Percentiles rank a stretch among this genome's conserved stretches.
phyloP scores from a whole-genome alignment of 2,888 invertebrate genomes.

The Macrophya annulata region DNA sequence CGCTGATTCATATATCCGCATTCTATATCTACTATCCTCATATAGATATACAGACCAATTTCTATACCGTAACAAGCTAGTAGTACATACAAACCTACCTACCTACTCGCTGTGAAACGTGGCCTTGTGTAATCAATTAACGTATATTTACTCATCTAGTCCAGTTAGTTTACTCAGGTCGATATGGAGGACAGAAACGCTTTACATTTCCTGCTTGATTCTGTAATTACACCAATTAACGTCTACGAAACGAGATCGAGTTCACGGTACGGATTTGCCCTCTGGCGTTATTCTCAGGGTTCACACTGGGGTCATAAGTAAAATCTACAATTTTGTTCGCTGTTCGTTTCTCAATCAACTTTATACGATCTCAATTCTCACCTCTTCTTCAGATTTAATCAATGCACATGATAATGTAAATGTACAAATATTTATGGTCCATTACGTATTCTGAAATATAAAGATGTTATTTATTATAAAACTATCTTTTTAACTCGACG shows the following conservation, averaged over 20 bases:
- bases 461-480: not conserved
- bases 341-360: not conserved
- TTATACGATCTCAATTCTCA: not conserved
- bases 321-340: not conserved
- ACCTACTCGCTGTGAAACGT: not conserved
- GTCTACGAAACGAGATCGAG: constrained; percentile 13
- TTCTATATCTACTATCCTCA: not conserved
- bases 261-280: constrained; percentile 28
- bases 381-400: not conserved
- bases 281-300: constrained; percentile 27
- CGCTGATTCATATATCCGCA: too few species aligned
- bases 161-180: constrained; percentile 21
- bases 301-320: not conserved
- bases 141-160: constrained; percentile 22
- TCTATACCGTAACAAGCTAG: not conserved
- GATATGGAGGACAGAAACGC: constrained; percentile 34
- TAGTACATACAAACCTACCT: not conserved
- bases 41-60: not conserved
- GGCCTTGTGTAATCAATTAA: constrained; percentile 31
- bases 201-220: constrained; percentile 37
- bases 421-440: not conserved
- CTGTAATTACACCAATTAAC: constrained; percentile 45
- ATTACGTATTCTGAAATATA: too few species aligned
- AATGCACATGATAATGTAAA: not conserved
- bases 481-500: not conserved